phyloP scores from a whole-genome alignment of 2,113 vertebrate genomes.

The Zosterops lateralis region DNA sequence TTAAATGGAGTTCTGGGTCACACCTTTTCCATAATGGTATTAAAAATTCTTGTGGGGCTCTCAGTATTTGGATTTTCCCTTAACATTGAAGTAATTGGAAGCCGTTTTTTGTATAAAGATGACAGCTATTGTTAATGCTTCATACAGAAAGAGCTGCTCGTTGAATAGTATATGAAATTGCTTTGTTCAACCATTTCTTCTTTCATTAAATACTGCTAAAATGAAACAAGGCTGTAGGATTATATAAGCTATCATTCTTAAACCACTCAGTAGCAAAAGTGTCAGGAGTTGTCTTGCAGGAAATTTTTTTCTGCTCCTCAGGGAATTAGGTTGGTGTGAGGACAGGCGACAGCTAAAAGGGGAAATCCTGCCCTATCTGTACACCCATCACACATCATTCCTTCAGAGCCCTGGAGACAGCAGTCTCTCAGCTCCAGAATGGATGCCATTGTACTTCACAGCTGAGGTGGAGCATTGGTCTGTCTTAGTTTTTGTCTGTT shows the following conservation, averaged over 20 bases:
- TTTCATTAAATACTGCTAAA: constrained; percentile 37
- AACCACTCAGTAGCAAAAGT: not conserved
- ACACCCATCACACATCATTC: not conserved
- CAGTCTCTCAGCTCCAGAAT: not conserved
- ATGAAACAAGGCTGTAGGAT: constrained; percentile 8
- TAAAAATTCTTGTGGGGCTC: not conserved
- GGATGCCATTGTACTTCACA: not conserved
- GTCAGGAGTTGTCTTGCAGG: not conserved
- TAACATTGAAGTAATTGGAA: constrained; percentile 29
- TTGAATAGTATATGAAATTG: constrained; percentile 33
- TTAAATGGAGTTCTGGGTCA: not conserved
- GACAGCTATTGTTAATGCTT: constrained; percentile 48
- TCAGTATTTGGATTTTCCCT: constrained; percentile 30
- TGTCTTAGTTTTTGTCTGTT: not conserved
- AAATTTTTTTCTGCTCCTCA: not conserved
- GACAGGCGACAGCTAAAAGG: not conserved
- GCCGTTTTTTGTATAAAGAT: not conserved
- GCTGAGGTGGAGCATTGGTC: not conserved
- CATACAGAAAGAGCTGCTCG: not conserved
- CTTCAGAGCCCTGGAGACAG: not conserved
- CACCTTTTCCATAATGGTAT: not conserved
- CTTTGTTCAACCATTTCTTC: constrained; percentile 27
- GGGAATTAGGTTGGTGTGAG: not conserved
- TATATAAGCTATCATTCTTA: constrained; percentile 26
- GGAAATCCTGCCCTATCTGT: not conserved